These are phyloP conservation scores for Neuroterus valhalla DNA, from an alignment of 1,140 invertebrate species.

Conservation along the genomic window DNA sequence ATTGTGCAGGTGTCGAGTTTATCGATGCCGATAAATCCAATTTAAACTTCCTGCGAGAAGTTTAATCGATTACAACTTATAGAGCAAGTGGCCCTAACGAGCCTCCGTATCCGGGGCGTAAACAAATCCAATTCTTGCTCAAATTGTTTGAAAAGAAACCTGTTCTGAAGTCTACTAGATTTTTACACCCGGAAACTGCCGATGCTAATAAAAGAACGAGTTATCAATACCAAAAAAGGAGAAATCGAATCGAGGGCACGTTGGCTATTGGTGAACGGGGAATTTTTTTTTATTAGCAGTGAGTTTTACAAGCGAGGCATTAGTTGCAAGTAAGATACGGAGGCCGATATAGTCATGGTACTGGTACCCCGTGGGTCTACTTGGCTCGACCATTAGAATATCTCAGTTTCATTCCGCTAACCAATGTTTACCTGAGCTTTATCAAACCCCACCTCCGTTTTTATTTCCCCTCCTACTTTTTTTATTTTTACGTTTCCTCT, in stretches of 20 bases:
- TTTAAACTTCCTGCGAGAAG: constrained; percentile 27
- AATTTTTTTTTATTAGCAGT: constrained; percentile 52
- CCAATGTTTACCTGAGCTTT: constrained; percentile 63
- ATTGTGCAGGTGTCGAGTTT: constrained; percentile 36
- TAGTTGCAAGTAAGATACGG: constrained; percentile 57
- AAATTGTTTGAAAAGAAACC: not conserved
- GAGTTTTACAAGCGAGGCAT: constrained; percentile 52
- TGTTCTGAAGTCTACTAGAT: not conserved
- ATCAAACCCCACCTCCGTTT: constrained; percentile 43
- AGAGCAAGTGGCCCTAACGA: constrained; percentile 21
- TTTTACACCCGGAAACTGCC: not conserved
- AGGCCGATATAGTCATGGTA: constrained; percentile 66
- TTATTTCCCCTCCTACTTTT: constrained; percentile 33
- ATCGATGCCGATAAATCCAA: constrained; percentile 38
- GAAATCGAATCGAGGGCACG: not conserved
- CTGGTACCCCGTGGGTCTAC: constrained; percentile 67
- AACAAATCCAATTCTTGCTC: not conserved
- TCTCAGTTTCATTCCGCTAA: constrained; percentile 66
- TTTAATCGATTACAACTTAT: constrained; percentile 30
- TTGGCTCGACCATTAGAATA: constrained; percentile 68
- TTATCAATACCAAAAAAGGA: not conserved
- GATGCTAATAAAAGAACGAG: not conserved
- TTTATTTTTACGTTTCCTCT: constrained; percentile 34
- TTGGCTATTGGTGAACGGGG: constrained; percentile 58
- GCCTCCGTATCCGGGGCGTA: not conserved